Evolutionary conservation across 2,113 vertebrate genomes (phyloP).

Genomic region (Pipra filicauda): DNA sequence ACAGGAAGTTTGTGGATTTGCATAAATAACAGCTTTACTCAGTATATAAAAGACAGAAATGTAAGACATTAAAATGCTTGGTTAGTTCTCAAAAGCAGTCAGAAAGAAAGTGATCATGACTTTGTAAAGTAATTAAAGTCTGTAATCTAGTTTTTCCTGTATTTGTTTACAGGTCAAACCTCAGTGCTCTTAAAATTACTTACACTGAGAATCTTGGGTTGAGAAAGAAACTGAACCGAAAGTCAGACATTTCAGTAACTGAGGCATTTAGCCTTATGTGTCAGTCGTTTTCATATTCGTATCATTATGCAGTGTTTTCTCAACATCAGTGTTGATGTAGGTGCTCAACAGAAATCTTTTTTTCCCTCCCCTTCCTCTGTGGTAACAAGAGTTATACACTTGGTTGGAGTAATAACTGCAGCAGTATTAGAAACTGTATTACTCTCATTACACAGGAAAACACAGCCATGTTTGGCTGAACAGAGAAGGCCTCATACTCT

Average conservation of each 20-base stretch:
- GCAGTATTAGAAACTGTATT: background rate
- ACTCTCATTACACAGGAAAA: background rate
- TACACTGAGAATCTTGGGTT: background rate
- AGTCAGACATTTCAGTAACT: background rate
- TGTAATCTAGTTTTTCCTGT: background rate
- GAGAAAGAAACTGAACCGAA: background rate
- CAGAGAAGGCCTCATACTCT: background rate
- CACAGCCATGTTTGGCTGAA: background rate
- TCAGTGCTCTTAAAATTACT: background rate
- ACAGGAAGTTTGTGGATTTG: background rate
- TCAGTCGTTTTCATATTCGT: background rate
- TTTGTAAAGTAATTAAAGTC: background rate
- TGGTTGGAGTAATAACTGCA: background rate
- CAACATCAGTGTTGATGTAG: background rate
- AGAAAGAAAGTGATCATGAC: background rate
- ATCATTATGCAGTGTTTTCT: background rate
- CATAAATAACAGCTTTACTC: background rate
- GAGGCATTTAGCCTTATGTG: background rate
- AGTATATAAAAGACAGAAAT: background rate
- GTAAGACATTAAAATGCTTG: background rate
- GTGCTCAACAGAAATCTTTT: background rate
- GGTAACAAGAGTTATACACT: background rate
- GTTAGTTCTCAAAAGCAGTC: background rate
- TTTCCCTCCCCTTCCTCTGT: background rate
- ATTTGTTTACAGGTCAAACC: background rate